Evolutionary conservation across 2,797 vertebrate species (phyloP).

Genomic region (Smutsia temminckii): DNA sequence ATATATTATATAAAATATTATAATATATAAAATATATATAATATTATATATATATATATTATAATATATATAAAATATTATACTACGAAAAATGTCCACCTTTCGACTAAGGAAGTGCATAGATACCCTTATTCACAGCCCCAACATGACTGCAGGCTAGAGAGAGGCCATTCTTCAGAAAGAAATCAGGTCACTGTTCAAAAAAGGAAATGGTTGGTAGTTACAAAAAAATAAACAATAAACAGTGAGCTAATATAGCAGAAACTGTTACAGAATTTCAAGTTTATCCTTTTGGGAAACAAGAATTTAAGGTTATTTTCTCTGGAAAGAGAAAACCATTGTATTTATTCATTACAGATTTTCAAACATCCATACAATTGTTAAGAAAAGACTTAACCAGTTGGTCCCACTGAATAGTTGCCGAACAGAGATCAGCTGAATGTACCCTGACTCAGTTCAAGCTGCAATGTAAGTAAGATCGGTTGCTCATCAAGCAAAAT

Average conservation of each 20-base stretch:
- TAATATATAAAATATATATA: neutral
- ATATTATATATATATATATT: too few species aligned
- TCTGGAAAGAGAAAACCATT: constrained; percentile 2
- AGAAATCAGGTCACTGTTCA: neutral
- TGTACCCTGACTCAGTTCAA: neutral
- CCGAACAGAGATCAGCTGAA: neutral
- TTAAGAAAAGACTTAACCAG: neutral
- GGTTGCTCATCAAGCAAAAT: constrained; percentile 3
- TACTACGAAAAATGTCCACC: neutral
- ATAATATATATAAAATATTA: neutral
- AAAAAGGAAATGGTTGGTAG: neutral
- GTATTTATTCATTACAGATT: neutral
- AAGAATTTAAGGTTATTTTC: constrained; percentile 48
- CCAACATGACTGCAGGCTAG: neutral
- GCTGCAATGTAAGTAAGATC: constrained; percentile 14
- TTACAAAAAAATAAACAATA: neutral
- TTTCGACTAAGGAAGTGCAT: neutral
- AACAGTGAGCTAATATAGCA: neutral
- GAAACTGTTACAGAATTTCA: neutral
- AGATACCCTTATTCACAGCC: neutral
- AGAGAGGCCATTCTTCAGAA: neutral
- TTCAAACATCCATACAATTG: neutral
- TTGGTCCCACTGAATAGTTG: neutral
- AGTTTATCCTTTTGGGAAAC: neutral
- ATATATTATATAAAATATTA: neutral